Base-by-base conservation (phyloP, 2,888 invertebrate genomes). In the Ramazzottius varieornatus region DNA sequence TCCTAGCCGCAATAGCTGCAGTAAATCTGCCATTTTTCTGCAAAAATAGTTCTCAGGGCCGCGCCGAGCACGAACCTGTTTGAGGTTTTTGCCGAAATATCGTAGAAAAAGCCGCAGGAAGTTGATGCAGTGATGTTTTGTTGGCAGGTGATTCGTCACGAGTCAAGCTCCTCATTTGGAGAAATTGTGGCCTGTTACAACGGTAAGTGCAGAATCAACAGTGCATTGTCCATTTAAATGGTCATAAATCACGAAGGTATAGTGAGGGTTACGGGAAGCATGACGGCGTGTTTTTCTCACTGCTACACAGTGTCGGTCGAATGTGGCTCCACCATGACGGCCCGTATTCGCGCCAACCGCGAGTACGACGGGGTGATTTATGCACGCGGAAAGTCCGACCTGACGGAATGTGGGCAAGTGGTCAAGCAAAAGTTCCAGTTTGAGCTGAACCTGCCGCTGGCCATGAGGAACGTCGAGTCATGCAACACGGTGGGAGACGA, bases 321-420 rank as follows among this genome's bases (percentile, higher is more conserved):
- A 54, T 54, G 54, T 29, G 54, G 54, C 13, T 54, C 54, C 16
- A 29, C 54, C 8, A 54, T 54, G 54, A 54, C 29, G 4, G 54
- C 54, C 20, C 54, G 24, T 24, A 29, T 54, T 54, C 20, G 29
- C 8, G 8, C 54, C 20, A 54, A 54, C 54, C 54, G 54, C 16
- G 54, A 54, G 24, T 54, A 54, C 54, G 54, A 54, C 54, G 54
- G 54, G 29, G 24, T 54, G 20, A 54, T 54, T 24, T 54, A 54
- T 24, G 54, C 54, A 8, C 20, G 29, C 16, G 54, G 54, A 8
- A 54, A 54, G 29, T 16, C 54, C n/a, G 29, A 29, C 29, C 4
- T 54, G 4, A 4, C n/a, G 8, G 54, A 54, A 4, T 54, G 54
- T 29, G 54, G n/a, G 4, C 54, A 54, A 24, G 29, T 54, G 13